Conservation (phyloP, 2,113 vertebrate species). For the Corythaixoides concolor region DNA sequence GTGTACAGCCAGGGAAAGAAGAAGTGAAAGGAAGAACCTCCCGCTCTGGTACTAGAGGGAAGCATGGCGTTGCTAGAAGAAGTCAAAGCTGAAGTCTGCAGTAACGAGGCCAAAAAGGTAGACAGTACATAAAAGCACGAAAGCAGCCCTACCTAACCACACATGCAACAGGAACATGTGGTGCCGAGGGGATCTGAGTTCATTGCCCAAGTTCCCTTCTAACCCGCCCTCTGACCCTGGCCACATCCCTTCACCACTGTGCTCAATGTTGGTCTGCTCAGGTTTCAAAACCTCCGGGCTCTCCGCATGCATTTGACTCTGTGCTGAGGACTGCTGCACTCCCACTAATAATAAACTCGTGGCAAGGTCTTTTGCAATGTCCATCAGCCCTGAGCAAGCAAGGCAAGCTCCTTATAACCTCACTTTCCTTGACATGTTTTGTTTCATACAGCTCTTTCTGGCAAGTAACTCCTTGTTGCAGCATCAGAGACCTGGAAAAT, state of each 20-base stretch:
- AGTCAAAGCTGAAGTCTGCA: background rate
- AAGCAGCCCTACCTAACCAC: background rate
- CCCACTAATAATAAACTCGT: background rate
- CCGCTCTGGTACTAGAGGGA: background rate
- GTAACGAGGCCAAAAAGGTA: background rate
- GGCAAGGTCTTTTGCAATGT: background rate
- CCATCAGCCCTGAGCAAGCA: background rate
- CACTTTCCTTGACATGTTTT: background rate
- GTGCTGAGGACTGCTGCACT: background rate
- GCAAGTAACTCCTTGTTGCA: background rate
- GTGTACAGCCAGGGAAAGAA: slow-evolving; percentile 11
- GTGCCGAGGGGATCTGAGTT: background rate
- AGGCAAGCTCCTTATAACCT: background rate
- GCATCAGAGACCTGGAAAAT: background rate
- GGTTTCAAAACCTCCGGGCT: background rate
- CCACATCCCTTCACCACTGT: background rate
- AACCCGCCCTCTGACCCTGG: background rate
- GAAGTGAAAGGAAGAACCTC: slow-evolving; percentile 50
- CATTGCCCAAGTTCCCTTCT: background rate
- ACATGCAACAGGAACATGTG: background rate
- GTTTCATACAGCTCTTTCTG: background rate
- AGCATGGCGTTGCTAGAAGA: background rate
- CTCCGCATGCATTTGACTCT: accelerated
- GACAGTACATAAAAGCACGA: background rate
- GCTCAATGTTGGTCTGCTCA: background rate